phyloP scores from a whole-genome alignment of 53 echinoderm and acorn worm genomes.

The Actinopyga echinites region DNA sequence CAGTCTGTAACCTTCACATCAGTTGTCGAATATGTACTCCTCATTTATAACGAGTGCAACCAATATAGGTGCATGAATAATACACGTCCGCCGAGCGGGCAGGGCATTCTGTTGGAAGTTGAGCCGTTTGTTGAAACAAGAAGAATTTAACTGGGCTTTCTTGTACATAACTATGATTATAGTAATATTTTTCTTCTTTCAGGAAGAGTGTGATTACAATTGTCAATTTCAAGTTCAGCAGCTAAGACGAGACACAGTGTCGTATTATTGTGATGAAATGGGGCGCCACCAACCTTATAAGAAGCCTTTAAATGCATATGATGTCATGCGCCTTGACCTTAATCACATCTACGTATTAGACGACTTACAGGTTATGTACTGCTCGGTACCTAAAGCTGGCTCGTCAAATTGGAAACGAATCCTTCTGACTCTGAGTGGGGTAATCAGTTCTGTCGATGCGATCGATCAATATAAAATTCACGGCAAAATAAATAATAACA shows the following conservation, averaged over 20 bases:
- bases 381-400: constrained; percentile 21
- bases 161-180: too few species aligned
- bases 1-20: too few species aligned
- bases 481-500: background rate
- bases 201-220: constrained; percentile 17
- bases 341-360: constrained; percentile 30
- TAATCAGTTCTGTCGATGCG: constrained; percentile 8
- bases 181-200: background rate
- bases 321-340: constrained; percentile 2
- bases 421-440: background rate
- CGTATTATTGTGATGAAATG: background rate
- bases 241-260: background rate
- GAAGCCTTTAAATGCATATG: constrained; percentile 13
- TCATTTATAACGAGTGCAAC: too few species aligned
- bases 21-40: too few species aligned
- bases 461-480: constrained; percentile 24
- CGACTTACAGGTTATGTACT: constrained; percentile 1
- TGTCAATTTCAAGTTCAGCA: constrained; percentile 31
- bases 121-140: too few species aligned
- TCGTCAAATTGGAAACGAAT: constrained; percentile 32
- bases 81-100: too few species aligned
- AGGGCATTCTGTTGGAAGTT: too few species aligned
- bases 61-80: too few species aligned
- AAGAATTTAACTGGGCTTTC: too few species aligned
- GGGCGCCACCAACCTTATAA: constrained; percentile 15